These are phyloP conservation scores for Lophura nycthemera DNA, from an alignment of 2,113 vertebrate species.

Conservation along the genomic window DNA sequence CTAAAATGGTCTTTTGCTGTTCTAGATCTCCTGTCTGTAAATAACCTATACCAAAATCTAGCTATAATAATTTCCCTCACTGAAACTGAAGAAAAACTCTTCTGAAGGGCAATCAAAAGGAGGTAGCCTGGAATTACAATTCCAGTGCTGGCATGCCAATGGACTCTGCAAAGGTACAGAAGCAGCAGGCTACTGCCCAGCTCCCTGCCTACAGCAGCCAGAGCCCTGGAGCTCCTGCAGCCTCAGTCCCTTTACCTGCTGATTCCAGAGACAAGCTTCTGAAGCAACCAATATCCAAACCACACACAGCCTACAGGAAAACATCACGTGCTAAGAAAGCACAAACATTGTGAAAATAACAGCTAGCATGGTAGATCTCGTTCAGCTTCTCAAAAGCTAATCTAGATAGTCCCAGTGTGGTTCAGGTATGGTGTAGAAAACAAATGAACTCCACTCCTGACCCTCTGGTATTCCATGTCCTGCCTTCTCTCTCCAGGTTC, in stretches of 20 bases:
- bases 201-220: not conserved
- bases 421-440: not conserved
- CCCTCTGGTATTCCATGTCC: not conserved
- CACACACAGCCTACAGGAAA: not conserved
- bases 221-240: not conserved
- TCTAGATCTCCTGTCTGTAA: not conserved
- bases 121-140: not conserved
- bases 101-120: not conserved
- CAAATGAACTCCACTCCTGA: not conserved
- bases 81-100: not conserved
- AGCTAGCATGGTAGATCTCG: constrained; percentile 40
- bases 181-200: not conserved
- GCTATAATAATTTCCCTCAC: not conserved
- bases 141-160: fast-evolving
- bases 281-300: not conserved
- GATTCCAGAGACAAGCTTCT: not conserved
- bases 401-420: not conserved
- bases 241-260: not conserved
- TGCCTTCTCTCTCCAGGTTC: not conserved
- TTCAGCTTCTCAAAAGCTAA: constrained; percentile 17
- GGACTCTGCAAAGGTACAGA: fast-evolving
- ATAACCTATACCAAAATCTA: not conserved
- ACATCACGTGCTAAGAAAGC: not conserved
- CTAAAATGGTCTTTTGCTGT: not conserved
- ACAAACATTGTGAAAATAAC: constrained; percentile 15